Evolutionary conservation across 2,113 vertebrate genomes (phyloP).

Genomic region (Xiphophorus hellerii): DNA sequence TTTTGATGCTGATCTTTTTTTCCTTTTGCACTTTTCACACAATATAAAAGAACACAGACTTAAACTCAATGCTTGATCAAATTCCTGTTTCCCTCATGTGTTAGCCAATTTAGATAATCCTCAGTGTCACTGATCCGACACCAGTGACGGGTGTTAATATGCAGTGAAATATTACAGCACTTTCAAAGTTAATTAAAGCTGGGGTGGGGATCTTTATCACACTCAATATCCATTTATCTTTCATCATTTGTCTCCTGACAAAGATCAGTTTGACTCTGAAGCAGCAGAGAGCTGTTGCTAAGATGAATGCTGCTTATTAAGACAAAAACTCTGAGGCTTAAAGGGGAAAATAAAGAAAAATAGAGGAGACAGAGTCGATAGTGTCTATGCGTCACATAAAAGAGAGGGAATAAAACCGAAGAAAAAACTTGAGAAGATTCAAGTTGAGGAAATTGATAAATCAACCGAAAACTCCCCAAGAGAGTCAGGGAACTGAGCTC

Average conservation of each 20-base stretch:
- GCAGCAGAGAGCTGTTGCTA: slow-evolving; percentile 18
- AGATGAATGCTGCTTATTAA: slow-evolving; percentile 21
- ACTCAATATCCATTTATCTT: slow-evolving; percentile 51
- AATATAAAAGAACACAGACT: slow-evolving; percentile 18
- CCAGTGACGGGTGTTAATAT: slow-evolving; percentile 34
- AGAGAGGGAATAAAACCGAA: neutral
- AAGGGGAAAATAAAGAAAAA: neutral
- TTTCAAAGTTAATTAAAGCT: slow-evolving; percentile 53
- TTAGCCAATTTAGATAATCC: slow-evolving; percentile 40
- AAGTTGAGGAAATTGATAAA: slow-evolving; percentile 32
- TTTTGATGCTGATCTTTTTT: neutral
- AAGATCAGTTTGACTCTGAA: slow-evolving; percentile 21
- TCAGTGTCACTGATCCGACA: slow-evolving; percentile 26
- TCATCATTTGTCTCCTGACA: slow-evolving; percentile 30
- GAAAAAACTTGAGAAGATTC: slow-evolving; percentile 14
- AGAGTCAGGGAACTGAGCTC: slow-evolving; percentile 26
- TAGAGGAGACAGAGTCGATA: slow-evolving; percentile 4
- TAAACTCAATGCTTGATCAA: slow-evolving; percentile 37
- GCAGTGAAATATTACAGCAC: slow-evolving; percentile 46
- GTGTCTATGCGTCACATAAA: neutral
- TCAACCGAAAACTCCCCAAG: slow-evolving; percentile 24
- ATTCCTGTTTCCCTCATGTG: slow-evolving; percentile 21
- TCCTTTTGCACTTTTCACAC: slow-evolving; percentile 1
- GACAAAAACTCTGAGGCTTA: slow-evolving; percentile 20
- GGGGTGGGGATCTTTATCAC: slow-evolving; percentile 37